Conservation (phyloP, 2,797 vertebrate species). For the Kryptopterus vitreolus region DNA sequence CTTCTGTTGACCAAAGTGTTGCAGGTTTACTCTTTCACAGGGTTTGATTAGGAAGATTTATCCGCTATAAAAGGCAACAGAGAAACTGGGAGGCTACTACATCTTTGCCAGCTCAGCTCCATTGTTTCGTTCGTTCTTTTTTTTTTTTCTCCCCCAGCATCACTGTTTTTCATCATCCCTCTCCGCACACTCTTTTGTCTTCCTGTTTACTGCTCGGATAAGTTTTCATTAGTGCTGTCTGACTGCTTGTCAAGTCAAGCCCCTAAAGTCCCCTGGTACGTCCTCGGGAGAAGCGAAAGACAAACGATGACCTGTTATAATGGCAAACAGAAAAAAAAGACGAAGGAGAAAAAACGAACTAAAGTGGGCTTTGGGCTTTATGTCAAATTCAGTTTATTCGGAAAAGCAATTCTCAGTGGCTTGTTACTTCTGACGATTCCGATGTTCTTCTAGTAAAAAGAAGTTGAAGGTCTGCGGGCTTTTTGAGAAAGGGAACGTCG, state of each 20-base stretch:
- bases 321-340: slow-evolving; percentile 34
- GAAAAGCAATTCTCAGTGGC: slow-evolving; percentile 33
- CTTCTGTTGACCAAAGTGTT: not conserved
- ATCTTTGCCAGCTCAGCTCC: slow-evolving; percentile 11
- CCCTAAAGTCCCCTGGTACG: slow-evolving; percentile 36
- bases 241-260: slow-evolving; percentile 46
- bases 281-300: slow-evolving; percentile 36
- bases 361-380: slow-evolving; percentile 17
- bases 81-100: slow-evolving; percentile 7
- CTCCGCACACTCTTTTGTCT: slow-evolving; percentile 42
- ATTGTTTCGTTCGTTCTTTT: slow-evolving; percentile 36
- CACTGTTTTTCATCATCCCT: not conserved
- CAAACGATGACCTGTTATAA: slow-evolving; percentile 49
- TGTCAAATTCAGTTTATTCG: slow-evolving; percentile 53
- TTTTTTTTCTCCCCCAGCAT: slow-evolving; percentile 1
- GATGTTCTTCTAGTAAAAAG: slow-evolving; percentile 48
- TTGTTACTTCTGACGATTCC: slow-evolving; percentile 56
- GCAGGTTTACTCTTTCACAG: not conserved
- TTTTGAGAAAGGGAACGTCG: slow-evolving; percentile 39
- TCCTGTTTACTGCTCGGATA: slow-evolving; percentile 41
- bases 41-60: slow-evolving; percentile 20
- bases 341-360: not conserved
- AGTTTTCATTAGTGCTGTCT: slow-evolving; percentile 44
- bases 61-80: slow-evolving; percentile 22
- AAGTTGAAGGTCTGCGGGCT: slow-evolving; percentile 55